Evolutionary conservation across 2,888 invertebrate species (phyloP), one percentile per base, ranked within the genome.

Genomic region (Protonemura montana): DNA sequence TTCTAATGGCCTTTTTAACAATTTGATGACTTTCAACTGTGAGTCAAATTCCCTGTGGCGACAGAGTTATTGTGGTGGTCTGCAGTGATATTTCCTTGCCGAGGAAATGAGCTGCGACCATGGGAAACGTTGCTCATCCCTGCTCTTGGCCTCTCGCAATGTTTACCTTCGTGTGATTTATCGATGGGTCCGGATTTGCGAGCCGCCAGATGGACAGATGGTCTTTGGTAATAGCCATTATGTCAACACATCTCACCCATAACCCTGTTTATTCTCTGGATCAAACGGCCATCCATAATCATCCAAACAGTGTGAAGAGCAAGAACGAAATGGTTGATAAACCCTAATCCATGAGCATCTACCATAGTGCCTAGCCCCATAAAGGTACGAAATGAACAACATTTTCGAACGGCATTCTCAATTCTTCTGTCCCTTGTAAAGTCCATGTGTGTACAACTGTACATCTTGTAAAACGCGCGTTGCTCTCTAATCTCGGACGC

Each of bases 111-210:
- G 83, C 81, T 29, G 81, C 29, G 28, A 84, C 25, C 83, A 41
- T 84, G 84, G 76, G 84, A 84, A 84, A 42, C 25, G 35, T 26
- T 21, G 35, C 41, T n/a, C 41, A 30, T 26, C 29, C 26, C n/a
- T 30, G 84, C 86, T 84, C 86, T 78, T 86, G 59, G 78, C 41
- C 86, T 77, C 86, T 85, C 80, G 86, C 21, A 59, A 80, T 88
- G 87, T 88, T 88, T 88, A 87, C 87, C 82, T 88, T 85, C 88
- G 88, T 88, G 88, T 88, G 88, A 88, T 88, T 88, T 88, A 88
- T 88, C 87, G 88, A 82, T 86, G 85, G 82, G 84, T 84, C 82
- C 76, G 88, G 88, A 88, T 88, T 88, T 87, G 82, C 82, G 21
- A 21, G 13, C 78, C 78, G 80, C 29, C 77, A 85, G 85, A 85